Evolutionary conservation across 2,888 invertebrate genomes (phyloP), one percentile per base, ranked within the genome.

Genomic region (Mesorhabditis sp.): DNA sequence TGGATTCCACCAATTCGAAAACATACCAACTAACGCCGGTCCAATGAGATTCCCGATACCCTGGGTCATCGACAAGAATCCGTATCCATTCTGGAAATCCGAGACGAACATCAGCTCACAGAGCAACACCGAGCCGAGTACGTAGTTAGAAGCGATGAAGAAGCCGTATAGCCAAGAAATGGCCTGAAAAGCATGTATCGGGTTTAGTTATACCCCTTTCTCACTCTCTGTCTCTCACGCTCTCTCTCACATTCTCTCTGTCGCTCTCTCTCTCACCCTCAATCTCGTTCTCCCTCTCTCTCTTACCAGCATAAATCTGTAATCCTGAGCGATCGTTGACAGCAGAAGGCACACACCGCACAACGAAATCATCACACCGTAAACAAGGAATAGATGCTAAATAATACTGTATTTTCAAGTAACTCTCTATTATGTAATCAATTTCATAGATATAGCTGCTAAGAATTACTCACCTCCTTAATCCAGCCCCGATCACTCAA

Each of bases 11-110:
- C 4, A 62, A 43, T 43, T 43, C 10, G 3, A 64, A 45, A 4
- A 45, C 67, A 44, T 28, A 80, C 95, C 95, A 83, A 92, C 94
- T 42, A 94, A 85, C 2, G 94, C 93, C 44, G 95, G 94, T 66
- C 95, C 95, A 76, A 93, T 88, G 15, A 95, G 89, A 86, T 94
- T 94, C 3, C 93, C 93, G 45, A 94, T 87, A 3, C 95, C 95
- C 87, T 95, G 94, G 42, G 93, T 92, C 67, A 95, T 88, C 84
- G 94, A 88, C 81, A 94, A 87, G 80, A 95, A 87, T 0, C 95
- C 95, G 85, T 94, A 95, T 4, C 94, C 94, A 86, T 92, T 93
- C 65, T 94, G 93, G 86, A 95, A 93, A 82, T 92, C 90, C 86
- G 93, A 93, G 78, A 95, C 92, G 76, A 94, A 92, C 81, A 93